A percentile compares a stretch with the other conserved stretches of the same genome.
Evolutionary conservation across 2,797 vertebrate species (phyloP).

Genomic region (Lophius americanus): DNA sequence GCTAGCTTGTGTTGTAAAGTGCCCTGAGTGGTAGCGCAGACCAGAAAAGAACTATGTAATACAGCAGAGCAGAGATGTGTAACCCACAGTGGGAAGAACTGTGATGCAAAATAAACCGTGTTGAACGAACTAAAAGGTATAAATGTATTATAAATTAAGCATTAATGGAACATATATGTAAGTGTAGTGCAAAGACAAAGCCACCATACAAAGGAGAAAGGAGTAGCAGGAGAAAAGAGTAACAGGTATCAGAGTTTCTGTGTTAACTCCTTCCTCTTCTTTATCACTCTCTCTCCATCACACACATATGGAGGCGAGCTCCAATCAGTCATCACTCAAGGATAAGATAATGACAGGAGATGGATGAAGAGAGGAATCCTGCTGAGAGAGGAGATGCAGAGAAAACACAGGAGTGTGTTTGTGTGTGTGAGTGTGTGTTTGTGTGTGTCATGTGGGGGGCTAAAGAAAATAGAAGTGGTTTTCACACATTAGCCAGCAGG

Average conservation of each 20-base stretch:
- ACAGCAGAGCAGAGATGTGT: background rate
- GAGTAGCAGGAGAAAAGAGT: conserved; percentile 9
- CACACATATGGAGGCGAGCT: background rate
- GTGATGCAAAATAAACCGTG: conserved; percentile 16
- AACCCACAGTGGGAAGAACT: conserved; percentile 9
- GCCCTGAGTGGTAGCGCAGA: too few relatives aligned
- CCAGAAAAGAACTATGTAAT: background rate
- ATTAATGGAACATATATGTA: background rate
- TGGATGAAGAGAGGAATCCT: conserved; percentile 43
- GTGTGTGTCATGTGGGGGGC: conserved; percentile 28
- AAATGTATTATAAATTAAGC: conserved; percentile 10
- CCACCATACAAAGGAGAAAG: conserved; percentile 2
- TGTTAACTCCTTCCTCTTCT: conserved; percentile 52
- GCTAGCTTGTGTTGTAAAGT: too few relatives aligned
- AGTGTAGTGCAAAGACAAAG: background rate
- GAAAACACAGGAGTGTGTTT: conserved; percentile 22
- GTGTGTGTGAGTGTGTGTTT: conserved; percentile 19
- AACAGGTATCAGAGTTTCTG: conserved; percentile 13
- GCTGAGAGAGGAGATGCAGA: conserved; percentile 57
- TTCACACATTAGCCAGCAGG: conserved; percentile 60
- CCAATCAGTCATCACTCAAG: conserved; percentile 54
- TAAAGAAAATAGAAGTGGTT: conserved; percentile 66
- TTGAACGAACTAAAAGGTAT: conserved; percentile 1
- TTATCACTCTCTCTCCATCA: conserved; percentile 41
- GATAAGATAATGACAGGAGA: conserved; percentile 69